phyloP scores from a whole-genome alignment of 2,797 vertebrate species.

The Pseudopleuronectes americanus region DNA sequence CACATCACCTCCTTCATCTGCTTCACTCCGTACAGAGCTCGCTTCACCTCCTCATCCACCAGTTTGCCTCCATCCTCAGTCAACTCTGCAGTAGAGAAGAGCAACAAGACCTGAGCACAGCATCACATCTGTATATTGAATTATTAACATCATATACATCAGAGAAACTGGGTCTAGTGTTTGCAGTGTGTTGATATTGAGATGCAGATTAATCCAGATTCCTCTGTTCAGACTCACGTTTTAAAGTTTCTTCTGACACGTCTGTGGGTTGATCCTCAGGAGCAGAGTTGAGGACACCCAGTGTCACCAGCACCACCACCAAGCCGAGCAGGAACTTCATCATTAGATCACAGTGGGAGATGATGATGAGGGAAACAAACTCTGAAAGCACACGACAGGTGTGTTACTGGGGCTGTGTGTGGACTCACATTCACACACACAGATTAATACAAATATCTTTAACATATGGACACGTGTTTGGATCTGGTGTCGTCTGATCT shows the following conservation, averaged over 20 bases:
- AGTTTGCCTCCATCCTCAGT: conserved; percentile 85
- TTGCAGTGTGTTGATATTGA: neutral
- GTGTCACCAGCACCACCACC: conserved; percentile 68
- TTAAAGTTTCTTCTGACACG: conserved; percentile 78
- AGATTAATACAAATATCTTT: neutral
- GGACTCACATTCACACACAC: neutral
- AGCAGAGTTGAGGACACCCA: conserved; percentile 74
- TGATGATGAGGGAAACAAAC: neutral
- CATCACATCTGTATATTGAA: too few species aligned
- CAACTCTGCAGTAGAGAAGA: conserved; percentile 78
- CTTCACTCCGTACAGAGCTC: conserved; percentile 89
- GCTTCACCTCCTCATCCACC: conserved; percentile 87
- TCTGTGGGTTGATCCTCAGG: conserved; percentile 63
- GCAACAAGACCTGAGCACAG: neutral
- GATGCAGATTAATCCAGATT: neutral
- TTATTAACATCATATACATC: neutral
- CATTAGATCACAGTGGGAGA: conserved; percentile 33
- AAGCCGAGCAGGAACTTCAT: conserved; percentile 84
- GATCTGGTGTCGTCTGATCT: conserved; percentile 6
- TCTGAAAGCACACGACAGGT: conserved; percentile 9
- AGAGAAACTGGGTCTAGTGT: neutral
- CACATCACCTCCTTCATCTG: conserved; percentile 93
- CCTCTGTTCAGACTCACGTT: conserved; percentile 76
- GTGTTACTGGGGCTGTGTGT: neutral
- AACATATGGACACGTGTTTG: neutral